phyloP scores from a whole-genome alignment of 2,888 invertebrate genomes.

The Andricus curvator region DNA sequence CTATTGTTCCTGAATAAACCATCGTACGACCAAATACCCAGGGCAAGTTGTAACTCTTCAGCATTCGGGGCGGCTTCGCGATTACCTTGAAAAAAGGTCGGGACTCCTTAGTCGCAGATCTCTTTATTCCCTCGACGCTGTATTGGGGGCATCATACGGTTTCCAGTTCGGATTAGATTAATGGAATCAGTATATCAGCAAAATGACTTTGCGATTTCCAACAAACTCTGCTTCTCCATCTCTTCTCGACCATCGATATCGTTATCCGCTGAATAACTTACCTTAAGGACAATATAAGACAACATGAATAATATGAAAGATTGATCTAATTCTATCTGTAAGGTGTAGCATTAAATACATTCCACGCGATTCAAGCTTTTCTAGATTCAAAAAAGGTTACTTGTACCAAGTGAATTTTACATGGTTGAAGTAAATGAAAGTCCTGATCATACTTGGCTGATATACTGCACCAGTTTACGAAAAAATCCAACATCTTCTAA shows the following conservation, averaged over 20 bases:
- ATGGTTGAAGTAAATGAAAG: too few species aligned
- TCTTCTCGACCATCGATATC: constrained; percentile 39
- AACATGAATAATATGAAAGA: background rate
- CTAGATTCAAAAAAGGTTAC: background rate
- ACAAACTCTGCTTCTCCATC: constrained; percentile 34
- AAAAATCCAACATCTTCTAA: too few species aligned
- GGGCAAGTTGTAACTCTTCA: constrained; percentile 60
- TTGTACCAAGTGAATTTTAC: too few species aligned
- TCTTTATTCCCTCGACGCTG: constrained; percentile 53
- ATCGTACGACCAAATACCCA: constrained; percentile 66
- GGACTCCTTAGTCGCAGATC: constrained; percentile 50
- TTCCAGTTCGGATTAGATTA: constrained; percentile 42
- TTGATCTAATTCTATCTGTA: background rate
- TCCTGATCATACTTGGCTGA: too few species aligned
- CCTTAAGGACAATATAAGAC: background rate
- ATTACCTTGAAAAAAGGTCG: constrained; percentile 55
- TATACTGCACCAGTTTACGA: too few species aligned
- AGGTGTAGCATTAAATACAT: background rate
- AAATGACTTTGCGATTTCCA: constrained; percentile 51
- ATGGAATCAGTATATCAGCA: constrained; percentile 55
- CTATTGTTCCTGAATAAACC: constrained; percentile 74
- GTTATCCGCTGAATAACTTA: background rate
- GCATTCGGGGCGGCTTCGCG: constrained; percentile 45
- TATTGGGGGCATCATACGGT: constrained; percentile 32
- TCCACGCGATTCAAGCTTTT: too few species aligned